Evolutionary conservation across 2,797 vertebrate genomes (phyloP), one percentile per base, ranked within the genome.

Genomic region (Artibeus jamaicensis): DNA sequence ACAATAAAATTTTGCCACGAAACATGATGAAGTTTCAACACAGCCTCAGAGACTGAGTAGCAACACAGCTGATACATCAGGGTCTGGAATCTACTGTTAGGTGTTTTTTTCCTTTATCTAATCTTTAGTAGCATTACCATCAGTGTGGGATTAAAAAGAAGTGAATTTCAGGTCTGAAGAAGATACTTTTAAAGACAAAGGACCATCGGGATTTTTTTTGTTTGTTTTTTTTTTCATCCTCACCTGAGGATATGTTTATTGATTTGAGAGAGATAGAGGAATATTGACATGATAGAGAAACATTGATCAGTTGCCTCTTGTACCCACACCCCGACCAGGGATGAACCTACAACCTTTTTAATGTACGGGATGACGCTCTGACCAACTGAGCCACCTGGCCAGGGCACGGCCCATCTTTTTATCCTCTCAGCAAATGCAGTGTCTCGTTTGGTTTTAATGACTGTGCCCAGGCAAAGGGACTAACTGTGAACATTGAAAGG

Each of bases 381-480:
- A n/a, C 62, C 62, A 65, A 7, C 62, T n/a, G 32, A 65, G 14
- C 62, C 62, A 16, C 62, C 32, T n/a, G 62, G 29, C 62, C 62
- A n/a, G 62, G 62, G 62, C 14, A 15, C 32, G 70, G 73, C 46
- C 90, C 67, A 10, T 84, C 77, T 39, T 73, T 85, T 82, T 94
- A 0, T 71, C 15, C 44, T 96, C 73, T 6, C 22, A 50, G 6
- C 1, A 68, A 22, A 26, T 76, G 15, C 10, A 24, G 16, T 50
- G 71, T 92, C 93, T 88, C 76, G 19, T 44, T 82, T 53, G 50
- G 18, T 67, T 81, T 91, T 83, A 57, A 73, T 93, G 92, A 68
- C 59, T 91, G 18, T 88, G 26, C 88, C 82, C 85, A 1, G 44
- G 22, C 50, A 74, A 92, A 59, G 55, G 37, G 34, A 14, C 44